Conservation (phyloP, 2,113 vertebrate species). For the Barbus barbus region DNA sequence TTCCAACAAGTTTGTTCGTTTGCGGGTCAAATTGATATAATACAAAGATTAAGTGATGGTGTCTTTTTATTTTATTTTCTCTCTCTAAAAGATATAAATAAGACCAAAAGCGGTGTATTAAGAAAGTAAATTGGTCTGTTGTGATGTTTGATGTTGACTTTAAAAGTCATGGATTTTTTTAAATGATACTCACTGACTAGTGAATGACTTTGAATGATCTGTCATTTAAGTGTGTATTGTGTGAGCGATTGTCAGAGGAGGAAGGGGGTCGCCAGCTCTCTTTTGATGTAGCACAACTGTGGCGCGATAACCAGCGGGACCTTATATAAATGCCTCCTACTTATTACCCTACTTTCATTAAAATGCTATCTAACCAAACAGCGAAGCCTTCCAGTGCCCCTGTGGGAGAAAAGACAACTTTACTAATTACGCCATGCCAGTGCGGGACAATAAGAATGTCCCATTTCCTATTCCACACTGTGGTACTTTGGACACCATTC, state of each 20-base stretch:
- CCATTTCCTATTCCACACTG: slow-evolving; percentile 70
- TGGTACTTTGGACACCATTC: slow-evolving; percentile 71
- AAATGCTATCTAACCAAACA: slow-evolving; percentile 68
- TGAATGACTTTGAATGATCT: no score
- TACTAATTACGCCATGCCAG: slow-evolving; percentile 72
- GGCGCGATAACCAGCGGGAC: slow-evolving; percentile 53
- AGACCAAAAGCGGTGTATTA: no score
- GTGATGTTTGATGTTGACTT: no score
- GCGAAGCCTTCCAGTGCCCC: slow-evolving; percentile 62
- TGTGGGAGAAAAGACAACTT: slow-evolving; percentile 74
- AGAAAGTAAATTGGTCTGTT: no score
- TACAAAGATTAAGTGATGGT: no score
- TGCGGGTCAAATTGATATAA: no score
- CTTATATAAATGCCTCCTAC: slow-evolving; percentile 69
- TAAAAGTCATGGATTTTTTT: no score
- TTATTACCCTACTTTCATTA: slow-evolving; percentile 71
- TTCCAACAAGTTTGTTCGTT: no score
- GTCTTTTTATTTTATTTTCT: no score
- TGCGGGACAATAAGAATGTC: slow-evolving; percentile 72
- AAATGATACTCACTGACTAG: no score
- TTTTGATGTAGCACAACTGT: slow-evolving; percentile 57
- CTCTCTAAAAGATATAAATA: no score
- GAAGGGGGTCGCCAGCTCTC: neutral
- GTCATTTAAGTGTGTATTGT: no score
- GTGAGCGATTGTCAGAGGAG: neutral